Evolutionary conservation across 2,797 vertebrate genomes (phyloP), one percentile per base, ranked within the genome.

Genomic region (Otolemur crassicaudatus): DNA sequence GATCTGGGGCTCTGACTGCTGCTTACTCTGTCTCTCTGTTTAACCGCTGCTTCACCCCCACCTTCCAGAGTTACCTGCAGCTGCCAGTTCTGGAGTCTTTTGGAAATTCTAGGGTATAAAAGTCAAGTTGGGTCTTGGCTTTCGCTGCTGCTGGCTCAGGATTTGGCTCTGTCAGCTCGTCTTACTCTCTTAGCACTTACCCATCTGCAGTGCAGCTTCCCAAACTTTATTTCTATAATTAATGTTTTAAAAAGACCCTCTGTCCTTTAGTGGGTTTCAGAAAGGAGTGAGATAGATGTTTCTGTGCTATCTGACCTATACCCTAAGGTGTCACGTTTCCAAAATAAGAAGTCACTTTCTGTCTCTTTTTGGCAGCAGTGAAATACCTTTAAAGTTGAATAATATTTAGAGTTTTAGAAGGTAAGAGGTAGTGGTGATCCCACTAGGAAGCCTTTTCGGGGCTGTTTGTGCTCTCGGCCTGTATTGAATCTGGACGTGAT

Each of bases 231-330:
- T 65, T 69, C 29, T 63, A 5, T 27, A 63, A 20, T 46, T 94
- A 70, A 58, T 37, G 29, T 75, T 61, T 75, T 79, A 37, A 34
- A 77, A 77, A 91, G 53, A 72, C 34, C 46, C 75, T 20, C 31
- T n/a, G 4, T 72, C 53, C 25, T 94, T 70, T 77, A 25, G 20
- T 89, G 89, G 67, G 43, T 49, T 95, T 94, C 40, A 91, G 82
- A 70, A 91, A 94, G 46, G 60, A 88, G 53, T 37, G 23, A 70
- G 43, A 70, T 49, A 46, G 85, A 53, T 31, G 2, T 40, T 34
- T 63, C 19, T 58, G 49, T 60, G 70, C 40, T 17, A 46, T 53
- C 31, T 58, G 34, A 10, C 40, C 60, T 87, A 12, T 43, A 83
- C 25, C 22, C 60, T 25, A 16, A 70, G 58, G 37, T 86, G 29